Percentiles rank a stretch among this genome's conserved stretches.
phyloP scores from a whole-genome alignment of 1,140 invertebrate species.

The Panulirus ornatus region DNA sequence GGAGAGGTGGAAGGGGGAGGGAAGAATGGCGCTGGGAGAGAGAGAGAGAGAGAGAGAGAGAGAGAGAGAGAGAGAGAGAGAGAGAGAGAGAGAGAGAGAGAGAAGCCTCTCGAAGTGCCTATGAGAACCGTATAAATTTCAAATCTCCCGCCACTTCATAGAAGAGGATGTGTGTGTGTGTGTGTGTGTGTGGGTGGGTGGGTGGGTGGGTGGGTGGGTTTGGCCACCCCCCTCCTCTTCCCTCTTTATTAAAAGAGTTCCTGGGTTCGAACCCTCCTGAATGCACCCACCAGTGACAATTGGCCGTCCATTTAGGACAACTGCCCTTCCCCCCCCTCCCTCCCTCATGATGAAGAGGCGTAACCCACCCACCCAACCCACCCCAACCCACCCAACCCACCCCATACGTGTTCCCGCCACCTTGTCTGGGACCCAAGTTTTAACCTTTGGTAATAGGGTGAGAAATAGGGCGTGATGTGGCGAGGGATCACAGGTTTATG shows the following conservation, averaged over 20 bases:
- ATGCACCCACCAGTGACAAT: neutral
- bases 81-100: neutral
- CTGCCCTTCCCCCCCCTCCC: too few species aligned
- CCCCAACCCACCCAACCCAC: neutral
- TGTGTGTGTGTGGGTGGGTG: too few species aligned
- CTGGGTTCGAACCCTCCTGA: neutral
- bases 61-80: neutral
- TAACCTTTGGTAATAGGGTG: constrained; percentile 26
- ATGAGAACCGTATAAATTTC: constrained; percentile 36
- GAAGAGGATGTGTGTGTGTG: too few species aligned
- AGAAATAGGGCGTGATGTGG: constrained; percentile 18
- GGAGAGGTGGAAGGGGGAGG: neutral
- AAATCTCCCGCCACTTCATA: constrained; percentile 40
- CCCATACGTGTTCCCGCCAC: neutral
- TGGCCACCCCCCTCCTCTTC: too few species aligned
- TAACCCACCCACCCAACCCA: too few species aligned
- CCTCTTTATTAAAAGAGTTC: neutral
- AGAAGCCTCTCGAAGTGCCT: neutral
- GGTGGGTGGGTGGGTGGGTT: too few species aligned
- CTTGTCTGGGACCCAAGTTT: neutral
- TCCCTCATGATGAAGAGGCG: neutral
- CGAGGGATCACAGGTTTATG: neutral
- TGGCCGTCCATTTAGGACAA: too few species aligned
- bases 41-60: neutral
- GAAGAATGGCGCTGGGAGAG: neutral